Conservation (phyloP, 2,113 vertebrate species). For the Hipposideros armiger region DNA sequence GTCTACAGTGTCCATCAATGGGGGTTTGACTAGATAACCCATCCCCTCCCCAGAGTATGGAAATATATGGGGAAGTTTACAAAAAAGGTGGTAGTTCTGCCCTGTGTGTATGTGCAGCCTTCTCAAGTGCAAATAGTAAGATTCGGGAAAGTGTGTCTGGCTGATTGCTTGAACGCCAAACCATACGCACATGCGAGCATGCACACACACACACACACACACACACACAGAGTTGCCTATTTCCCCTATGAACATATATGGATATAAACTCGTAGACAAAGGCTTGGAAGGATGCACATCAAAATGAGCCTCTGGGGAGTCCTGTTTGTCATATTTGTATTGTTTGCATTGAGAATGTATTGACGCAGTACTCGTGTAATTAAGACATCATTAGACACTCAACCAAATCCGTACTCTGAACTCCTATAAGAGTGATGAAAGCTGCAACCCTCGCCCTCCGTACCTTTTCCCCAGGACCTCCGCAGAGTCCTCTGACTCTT, state of each 20-base stretch:
- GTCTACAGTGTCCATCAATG: background rate
- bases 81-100: background rate
- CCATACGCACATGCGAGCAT: too few species aligned
- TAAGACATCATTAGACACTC: background rate
- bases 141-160: background rate
- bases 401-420: background rate
- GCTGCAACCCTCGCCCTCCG: rapidly evolving
- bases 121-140: background rate
- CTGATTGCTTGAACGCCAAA: background rate
- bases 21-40: background rate
- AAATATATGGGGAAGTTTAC: background rate
- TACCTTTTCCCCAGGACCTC: background rate
- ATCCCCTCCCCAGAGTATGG: background rate
- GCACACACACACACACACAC: background rate
- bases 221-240: background rate
- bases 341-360: background rate
- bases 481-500: too few species aligned
- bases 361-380: background rate
- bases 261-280: background rate
- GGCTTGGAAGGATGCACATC: background rate
- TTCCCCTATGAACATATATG: background rate
- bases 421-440: background rate
- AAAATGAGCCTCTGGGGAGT: background rate
- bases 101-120: rapidly evolving
- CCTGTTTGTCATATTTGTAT: background rate